Conservation (phyloP, 2,888 invertebrate genomes). For the Caenorhabditis angaria region DNA sequence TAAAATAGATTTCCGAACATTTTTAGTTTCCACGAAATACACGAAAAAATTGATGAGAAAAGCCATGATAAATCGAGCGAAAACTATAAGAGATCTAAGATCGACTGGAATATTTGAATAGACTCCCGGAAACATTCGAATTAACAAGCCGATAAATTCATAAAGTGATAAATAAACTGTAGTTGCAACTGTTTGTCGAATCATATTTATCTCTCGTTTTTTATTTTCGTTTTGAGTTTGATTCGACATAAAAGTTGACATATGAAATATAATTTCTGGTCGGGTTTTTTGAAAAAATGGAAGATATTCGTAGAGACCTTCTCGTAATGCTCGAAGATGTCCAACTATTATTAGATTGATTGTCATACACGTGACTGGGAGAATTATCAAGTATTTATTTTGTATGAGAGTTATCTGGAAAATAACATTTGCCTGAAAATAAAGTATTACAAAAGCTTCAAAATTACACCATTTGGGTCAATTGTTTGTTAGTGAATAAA, state of each 20-base stretch:
- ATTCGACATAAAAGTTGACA: not conserved
- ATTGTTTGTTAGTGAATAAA: no score
- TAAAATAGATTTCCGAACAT: not conserved
- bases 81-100: not conserved
- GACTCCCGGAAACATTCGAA: not conserved
- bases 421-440: not conserved
- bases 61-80: not conserved
- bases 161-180: not conserved
- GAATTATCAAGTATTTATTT: not conserved
- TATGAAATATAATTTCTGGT: not conserved
- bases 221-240: not conserved
- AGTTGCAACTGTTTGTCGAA: not conserved
- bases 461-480: no score
- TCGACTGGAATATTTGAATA: not conserved
- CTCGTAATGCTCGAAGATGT: not conserved
- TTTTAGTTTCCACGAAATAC: not conserved
- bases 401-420: not conserved
- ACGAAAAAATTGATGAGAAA: not conserved
- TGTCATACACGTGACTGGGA: not conserved
- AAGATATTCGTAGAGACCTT: not conserved
- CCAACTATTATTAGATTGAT: not conserved
- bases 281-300: not conserved
- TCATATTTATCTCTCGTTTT: not conserved
- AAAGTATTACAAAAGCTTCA: not conserved
- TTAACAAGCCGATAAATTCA: not conserved